Percentiles rank a stretch among this genome's conserved stretches.
These are phyloP conservation scores for Lucinisca nassula DNA, from an alignment of 2,888 invertebrate genomes.

Conservation along the genomic window DNA sequence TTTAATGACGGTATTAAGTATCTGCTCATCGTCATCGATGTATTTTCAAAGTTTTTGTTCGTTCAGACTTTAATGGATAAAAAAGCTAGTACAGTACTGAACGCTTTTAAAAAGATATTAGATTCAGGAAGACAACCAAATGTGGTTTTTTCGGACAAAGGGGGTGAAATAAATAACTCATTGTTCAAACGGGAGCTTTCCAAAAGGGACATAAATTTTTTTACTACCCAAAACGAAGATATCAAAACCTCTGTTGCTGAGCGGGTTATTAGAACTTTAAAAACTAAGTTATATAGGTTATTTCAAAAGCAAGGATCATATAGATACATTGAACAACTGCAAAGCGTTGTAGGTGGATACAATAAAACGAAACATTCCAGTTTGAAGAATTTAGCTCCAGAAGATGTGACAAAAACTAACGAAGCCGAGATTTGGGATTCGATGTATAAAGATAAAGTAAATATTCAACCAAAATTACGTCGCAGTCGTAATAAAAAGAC, in stretches of 20 bases:
- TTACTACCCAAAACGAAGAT: conserved; percentile 40
- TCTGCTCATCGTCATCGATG: conserved; percentile 10
- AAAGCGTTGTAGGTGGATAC: conserved; percentile 38
- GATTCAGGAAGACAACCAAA: conserved; percentile 1
- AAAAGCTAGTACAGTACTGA: conserved; percentile 7
- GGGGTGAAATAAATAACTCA: conserved; percentile 39
- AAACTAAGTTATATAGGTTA: conserved; percentile 28
- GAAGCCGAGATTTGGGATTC: conserved; percentile 26
- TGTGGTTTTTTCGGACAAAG: conserved; percentile 44
- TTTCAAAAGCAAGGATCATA: conserved; percentile 42
- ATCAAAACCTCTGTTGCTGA: conserved; percentile 34
- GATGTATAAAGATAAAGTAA: conserved; percentile 13
- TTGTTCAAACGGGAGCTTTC: conserved; percentile 7
- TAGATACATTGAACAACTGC: conserved; percentile 21
- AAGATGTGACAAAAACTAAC: conserved; percentile 11
- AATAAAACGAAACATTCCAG: conserved; percentile 43
- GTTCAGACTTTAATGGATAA: conserved; percentile 18
- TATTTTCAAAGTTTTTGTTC: conserved; percentile 35
- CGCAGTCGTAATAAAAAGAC: neutral
- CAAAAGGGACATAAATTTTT: conserved; percentile 21
- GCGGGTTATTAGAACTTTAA: conserved; percentile 40
- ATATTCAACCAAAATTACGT: neutral
- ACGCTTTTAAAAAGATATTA: conserved; percentile 20
- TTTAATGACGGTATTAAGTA: conserved; percentile 27
- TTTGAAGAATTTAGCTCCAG: conserved; percentile 14